Evolutionary conservation across 2,888 invertebrate species (phyloP).

Genomic region (Xylocampa areola): DNA sequence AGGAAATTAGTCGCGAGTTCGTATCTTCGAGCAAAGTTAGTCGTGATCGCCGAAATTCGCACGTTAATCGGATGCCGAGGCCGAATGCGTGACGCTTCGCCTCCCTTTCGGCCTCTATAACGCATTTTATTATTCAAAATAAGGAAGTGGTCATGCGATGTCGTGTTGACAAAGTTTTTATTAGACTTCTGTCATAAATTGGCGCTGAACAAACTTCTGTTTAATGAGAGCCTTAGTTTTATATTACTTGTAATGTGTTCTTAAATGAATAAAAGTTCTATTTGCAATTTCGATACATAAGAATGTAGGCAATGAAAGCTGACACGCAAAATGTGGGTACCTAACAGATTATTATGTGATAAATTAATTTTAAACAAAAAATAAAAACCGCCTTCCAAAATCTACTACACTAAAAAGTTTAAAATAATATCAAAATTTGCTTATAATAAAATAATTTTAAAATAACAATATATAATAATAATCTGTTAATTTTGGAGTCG

Average conservation of each 20-base stretch:
- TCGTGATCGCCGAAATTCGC: conserved; percentile 39
- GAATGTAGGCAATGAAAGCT: conserved; percentile 52
- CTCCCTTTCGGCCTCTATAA: conserved; percentile 21
- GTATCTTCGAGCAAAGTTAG: conserved; percentile 25
- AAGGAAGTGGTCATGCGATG: conserved; percentile 53
- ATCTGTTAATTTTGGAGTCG: too few species aligned
- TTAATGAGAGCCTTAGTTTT: conserved; percentile 47
- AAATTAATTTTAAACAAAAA: conserved; percentile 56
- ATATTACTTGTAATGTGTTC: conserved; percentile 20
- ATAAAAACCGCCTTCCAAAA: too few species aligned
- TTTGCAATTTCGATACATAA: conserved; percentile 23
- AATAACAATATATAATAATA: too few species aligned
- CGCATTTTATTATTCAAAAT: conserved; percentile 55
- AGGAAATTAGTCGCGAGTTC: conserved; percentile 54
- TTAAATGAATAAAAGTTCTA: conserved; percentile 23
- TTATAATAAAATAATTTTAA: too few species aligned
- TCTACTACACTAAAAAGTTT: too few species aligned
- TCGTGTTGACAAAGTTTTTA: conserved; percentile 64
- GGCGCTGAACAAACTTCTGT: conserved; percentile 46
- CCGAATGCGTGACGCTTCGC: conserved; percentile 23
- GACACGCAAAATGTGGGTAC: conserved; percentile 61
- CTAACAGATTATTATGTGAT: conserved; percentile 46
- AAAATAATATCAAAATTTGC: too few species aligned
- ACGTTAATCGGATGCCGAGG: conserved; percentile 34
- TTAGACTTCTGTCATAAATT: conserved; percentile 57